Evolutionary conservation across 2,113 vertebrate species (phyloP).

Genomic region (Rattus norvegicus): DNA sequence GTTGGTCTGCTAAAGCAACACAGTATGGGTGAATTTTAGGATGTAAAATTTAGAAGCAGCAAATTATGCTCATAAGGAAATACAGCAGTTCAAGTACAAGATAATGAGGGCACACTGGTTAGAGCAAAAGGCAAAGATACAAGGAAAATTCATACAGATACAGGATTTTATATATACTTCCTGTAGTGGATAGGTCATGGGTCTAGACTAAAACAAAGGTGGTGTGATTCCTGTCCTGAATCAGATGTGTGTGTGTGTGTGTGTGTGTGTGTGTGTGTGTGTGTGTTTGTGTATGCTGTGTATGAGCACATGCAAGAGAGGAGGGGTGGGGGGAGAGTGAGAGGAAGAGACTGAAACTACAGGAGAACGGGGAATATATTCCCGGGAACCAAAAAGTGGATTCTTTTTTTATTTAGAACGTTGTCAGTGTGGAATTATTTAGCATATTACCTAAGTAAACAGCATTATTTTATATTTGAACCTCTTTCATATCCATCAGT

Average conservation of each 20-base stretch:
- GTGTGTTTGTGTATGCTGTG: not conserved
- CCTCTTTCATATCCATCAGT: not conserved
- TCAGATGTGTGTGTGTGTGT: not conserved
- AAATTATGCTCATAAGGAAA: not conserved
- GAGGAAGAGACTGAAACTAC: not conserved
- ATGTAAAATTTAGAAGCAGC: not conserved
- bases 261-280: not conserved
- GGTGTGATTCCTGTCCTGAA: not conserved
- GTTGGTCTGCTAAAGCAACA: not conserved
- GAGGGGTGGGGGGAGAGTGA: too few species aligned
- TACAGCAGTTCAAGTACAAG: not conserved
- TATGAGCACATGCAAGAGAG: too few species aligned
- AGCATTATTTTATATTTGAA: not conserved
- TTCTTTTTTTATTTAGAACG: not conserved
- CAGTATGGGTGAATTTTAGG: not conserved
- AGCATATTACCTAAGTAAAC: conserved; percentile 19
- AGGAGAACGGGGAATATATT: not conserved
- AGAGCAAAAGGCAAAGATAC: not conserved
- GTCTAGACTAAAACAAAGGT: not conserved
- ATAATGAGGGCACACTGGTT: not conserved
- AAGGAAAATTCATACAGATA: not conserved
- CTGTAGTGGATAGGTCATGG: not conserved
- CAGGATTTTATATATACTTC: not conserved
- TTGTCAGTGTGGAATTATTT: not conserved
- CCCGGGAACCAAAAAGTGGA: not conserved